These are phyloP conservation scores for Alouatta palliata DNA, from an alignment of 2,113 vertebrate genomes.

Conservation along the genomic window DNA sequence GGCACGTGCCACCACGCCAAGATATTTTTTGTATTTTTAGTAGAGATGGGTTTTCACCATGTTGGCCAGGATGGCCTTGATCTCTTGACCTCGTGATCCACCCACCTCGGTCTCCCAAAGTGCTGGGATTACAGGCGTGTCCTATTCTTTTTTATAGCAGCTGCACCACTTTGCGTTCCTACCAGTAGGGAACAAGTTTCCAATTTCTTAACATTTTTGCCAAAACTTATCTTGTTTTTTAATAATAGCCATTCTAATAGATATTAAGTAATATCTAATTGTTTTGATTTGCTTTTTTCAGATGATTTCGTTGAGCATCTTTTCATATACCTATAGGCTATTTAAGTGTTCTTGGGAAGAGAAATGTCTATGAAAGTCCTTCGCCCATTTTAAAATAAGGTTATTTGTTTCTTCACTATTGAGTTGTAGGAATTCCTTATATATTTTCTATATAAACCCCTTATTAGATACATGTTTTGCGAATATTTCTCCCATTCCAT, in stretches of 20 bases:
- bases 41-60: too few relatives aligned
- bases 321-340: neutral
- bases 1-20: too few relatives aligned
- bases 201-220: neutral
- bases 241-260: neutral
- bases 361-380: neutral
- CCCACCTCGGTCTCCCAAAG: too few relatives aligned
- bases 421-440: neutral
- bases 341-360: neutral
- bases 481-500: neutral
- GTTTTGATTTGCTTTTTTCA: neutral
- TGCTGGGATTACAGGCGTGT: too few relatives aligned
- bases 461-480: neutral
- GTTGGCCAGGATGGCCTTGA: too few relatives aligned
- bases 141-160: neutral
- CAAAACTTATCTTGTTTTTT: neutral
- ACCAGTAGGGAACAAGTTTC: neutral
- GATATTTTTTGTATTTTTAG: too few relatives aligned
- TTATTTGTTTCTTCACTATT: neutral
- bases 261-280: neutral
- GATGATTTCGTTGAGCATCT: neutral
- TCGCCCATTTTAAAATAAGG: neutral
- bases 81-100: too few relatives aligned
- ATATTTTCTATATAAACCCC: neutral
- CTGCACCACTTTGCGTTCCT: neutral